Conservation (phyloP, 2,113 vertebrate genomes). For the Ifrita kowaldi region DNA sequence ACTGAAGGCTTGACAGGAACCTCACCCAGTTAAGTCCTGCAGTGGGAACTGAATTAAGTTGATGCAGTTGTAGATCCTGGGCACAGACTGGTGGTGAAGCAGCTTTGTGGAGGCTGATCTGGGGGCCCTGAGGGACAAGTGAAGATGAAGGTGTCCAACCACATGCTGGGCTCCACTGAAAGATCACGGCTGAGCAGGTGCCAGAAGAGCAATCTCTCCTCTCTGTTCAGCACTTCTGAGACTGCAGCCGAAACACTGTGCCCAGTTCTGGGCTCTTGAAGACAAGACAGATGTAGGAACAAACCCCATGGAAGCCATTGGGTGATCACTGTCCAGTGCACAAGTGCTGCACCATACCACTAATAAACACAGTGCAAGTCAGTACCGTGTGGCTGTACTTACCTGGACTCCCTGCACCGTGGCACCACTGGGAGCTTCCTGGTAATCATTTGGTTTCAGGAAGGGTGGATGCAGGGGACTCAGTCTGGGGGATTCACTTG, state of each 20-base stretch:
- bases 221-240: accelerated
- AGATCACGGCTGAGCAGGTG: not conserved
- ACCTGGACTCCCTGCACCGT: not conserved
- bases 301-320: not conserved
- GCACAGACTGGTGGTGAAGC: accelerated
- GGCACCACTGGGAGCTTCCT: not conserved
- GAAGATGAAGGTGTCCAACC: not conserved
- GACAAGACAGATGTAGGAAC: accelerated
- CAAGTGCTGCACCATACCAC: not conserved
- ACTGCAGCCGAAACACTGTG: not conserved
- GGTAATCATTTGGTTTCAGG: not conserved
- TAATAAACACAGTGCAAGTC: not conserved
- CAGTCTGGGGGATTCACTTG: not conserved
- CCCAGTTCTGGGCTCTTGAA: not conserved
- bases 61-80: not conserved
- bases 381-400: not conserved
- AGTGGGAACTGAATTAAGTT: not conserved
- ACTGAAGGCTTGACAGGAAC: not conserved
- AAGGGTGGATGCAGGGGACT: not conserved
- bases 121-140: not conserved
- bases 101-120: not conserved
- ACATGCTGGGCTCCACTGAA: not conserved
- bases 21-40: accelerated
- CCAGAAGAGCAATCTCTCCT: not conserved
- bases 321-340: accelerated